Conservation (phyloP, 2,113 vertebrate genomes). For the Pterocles burchelli region DNA sequence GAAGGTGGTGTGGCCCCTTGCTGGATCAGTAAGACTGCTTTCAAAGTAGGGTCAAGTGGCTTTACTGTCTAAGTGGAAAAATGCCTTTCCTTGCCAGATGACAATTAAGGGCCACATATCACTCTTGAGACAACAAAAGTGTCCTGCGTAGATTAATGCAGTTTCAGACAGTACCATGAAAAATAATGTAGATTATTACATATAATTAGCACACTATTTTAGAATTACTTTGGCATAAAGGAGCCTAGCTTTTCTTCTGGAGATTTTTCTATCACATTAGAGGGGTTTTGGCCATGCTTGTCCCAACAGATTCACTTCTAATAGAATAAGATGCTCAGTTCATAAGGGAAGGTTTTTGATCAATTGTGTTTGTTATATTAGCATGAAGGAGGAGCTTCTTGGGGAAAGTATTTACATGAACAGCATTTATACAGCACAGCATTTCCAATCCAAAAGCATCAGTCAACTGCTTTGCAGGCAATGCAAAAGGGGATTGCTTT, state of each 20-base stretch:
- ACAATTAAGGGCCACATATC: neutral
- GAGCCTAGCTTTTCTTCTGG: neutral
- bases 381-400: neutral
- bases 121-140: neutral
- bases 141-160: neutral
- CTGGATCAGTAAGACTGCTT: neutral
- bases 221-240: neutral
- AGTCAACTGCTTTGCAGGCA: neutral
- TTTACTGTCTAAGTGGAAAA: neutral
- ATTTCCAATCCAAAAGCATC: neutral
- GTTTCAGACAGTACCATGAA: neutral
- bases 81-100: neutral
- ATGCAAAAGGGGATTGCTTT: conserved; percentile 1
- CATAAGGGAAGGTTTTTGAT: neutral
- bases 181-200: neutral
- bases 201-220: neutral
- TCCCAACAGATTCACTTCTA: conserved; percentile 3
- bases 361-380: neutral
- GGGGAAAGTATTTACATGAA: neutral
- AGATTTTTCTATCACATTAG: neutral
- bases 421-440: neutral
- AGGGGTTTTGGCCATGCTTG: neutral
- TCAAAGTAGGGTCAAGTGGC: neutral
- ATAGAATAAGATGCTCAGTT: neutral
- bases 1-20: neutral